Evolutionary conservation across 2,888 invertebrate genomes (phyloP).

Genomic region (Coenonympha glycerion): DNA sequence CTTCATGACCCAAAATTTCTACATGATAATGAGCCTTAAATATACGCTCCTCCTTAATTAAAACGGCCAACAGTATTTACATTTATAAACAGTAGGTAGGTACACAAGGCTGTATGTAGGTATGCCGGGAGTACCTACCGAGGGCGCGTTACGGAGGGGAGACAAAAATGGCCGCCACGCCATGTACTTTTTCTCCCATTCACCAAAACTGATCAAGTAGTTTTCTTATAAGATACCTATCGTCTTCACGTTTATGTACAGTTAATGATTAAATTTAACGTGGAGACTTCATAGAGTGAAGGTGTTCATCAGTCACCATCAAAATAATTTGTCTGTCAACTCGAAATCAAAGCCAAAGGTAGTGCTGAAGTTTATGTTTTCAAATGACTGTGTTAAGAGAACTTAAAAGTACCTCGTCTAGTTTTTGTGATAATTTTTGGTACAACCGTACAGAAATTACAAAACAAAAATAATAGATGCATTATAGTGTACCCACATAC

Average conservation of each 20-base stretch:
- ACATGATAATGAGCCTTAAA: neutral
- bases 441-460: too few relatives aligned
- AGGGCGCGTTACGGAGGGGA: slow-evolving; percentile 49
- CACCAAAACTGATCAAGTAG: slow-evolving; percentile 17
- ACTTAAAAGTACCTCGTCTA: too few relatives aligned
- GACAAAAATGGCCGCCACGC: slow-evolving; percentile 65
- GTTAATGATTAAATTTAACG: too few relatives aligned
- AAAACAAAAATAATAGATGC: too few relatives aligned
- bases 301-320: too few relatives aligned
- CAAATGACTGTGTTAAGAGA: too few relatives aligned
- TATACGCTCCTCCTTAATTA: slow-evolving; percentile 22
- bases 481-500: too few relatives aligned
- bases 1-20: neutral
- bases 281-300: too few relatives aligned
- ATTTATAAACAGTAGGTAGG: slow-evolving; percentile 28
- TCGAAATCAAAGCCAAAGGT: too few relatives aligned
- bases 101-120: slow-evolving; percentile 22
- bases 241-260: neutral
- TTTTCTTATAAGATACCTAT: slow-evolving; percentile 8
- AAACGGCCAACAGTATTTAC: slow-evolving; percentile 28
- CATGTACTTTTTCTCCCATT: slow-evolving; percentile 42
- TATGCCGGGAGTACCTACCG: slow-evolving; percentile 35
- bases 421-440: too few relatives aligned
- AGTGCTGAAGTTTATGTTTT: too few relatives aligned
- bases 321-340: too few relatives aligned